Evolutionary conservation across 2,113 vertebrate genomes (phyloP).

Genomic region (Mixornis gularis): DNA sequence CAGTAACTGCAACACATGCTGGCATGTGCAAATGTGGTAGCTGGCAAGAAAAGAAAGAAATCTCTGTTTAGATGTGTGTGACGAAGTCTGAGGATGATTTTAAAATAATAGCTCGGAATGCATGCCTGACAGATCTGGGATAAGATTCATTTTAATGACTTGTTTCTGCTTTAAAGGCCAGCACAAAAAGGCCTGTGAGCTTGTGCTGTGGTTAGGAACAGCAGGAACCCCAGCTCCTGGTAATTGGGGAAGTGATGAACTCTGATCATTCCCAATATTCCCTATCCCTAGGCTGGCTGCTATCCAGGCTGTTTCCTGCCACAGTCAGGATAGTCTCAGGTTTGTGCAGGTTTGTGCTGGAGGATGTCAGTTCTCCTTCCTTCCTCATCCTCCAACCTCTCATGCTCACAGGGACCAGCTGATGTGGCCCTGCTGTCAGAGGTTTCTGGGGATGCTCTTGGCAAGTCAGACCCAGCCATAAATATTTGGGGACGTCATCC

Average conservation of each 20-base stretch:
- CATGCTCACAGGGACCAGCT: fast-evolving
- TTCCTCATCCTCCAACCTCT: background rate
- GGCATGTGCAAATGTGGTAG: background rate
- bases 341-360: background rate
- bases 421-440: background rate
- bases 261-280: background rate
- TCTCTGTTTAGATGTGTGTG: background rate
- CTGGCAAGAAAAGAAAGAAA: background rate
- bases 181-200: background rate
- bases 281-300: background rate
- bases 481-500: background rate
- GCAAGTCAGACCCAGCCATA: background rate
- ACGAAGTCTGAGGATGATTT: background rate
- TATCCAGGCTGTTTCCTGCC: background rate
- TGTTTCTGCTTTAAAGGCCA: background rate
- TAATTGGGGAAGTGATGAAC: background rate
- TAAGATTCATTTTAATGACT: background rate
- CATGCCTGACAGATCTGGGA: background rate
- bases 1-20: background rate
- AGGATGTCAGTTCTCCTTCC: background rate
- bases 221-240: background rate
- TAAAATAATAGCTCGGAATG: background rate
- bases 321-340: background rate
- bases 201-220: background rate
- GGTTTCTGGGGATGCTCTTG: background rate